Evolutionary conservation across 2,888 invertebrate species (phyloP), one percentile per base, ranked within the genome.

Genomic region (Hoplodrina ambigua): DNA sequence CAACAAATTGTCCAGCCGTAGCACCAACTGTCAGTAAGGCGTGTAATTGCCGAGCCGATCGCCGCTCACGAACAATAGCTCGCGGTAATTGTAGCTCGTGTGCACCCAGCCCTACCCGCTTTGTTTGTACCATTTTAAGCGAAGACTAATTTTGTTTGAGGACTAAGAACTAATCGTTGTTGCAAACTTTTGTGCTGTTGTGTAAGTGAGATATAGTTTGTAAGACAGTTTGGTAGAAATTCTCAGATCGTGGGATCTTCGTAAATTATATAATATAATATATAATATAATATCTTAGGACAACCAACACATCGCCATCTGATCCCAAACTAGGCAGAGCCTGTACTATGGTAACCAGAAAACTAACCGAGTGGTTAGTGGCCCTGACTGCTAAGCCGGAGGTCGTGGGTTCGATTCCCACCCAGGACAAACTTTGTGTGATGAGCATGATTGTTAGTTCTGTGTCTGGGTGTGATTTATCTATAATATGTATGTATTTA

Each of bases 21-120:
- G 62, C 73, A 69, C 55, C 62, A 75, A 76, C 78, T 83, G 85
- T 76, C 86, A 85, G 84, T 87, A 85, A 86, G 85, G 78, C 88
- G 88, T 88, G 87, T 89, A 89, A 90, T 90, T 88, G 86, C 82
- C 69, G 81, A 75, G 72, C 76, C 60, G 76, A 75, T 79, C 79
- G 63, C 37, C 81, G 83, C 74, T 72, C 85, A 78, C 84, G 85
- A 85, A 89, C 88, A 89, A 88, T 87, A 53, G 77, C 74, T 49
- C 37, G 59, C 69, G 37, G 74, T 76, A 75, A 78, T 82, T 78
- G 82, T 64, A 65, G 85, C 84, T 73, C 80, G 84, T 89, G 88
- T 85, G 89, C 86, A 86, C 83, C 75, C 83, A 85, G 81, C 88
- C 86, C 85, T 84, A 87, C 72, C 66, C 60, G 71, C 72, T 78